These are phyloP conservation scores for Calypte anna DNA, from an alignment of 2,113 vertebrate species.

Conservation along the genomic window DNA sequence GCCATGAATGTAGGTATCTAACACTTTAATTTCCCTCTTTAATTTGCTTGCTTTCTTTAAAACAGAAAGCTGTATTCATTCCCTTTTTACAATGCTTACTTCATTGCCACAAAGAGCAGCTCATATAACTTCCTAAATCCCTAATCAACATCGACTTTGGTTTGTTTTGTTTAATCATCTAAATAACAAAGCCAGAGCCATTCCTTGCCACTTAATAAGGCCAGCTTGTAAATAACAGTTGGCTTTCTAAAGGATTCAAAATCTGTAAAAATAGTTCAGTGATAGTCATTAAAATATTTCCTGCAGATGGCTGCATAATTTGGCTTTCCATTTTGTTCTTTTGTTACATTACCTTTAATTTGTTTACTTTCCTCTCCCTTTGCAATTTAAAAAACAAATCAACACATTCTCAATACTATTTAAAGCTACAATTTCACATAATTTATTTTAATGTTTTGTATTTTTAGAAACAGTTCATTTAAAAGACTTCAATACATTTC, in stretches of 20 bases:
- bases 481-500: background rate
- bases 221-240: conserved; percentile 10
- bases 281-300: conserved; percentile 27
- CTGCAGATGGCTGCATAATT: conserved; percentile 9
- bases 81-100: background rate
- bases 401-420: background rate
- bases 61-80: background rate
- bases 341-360: background rate
- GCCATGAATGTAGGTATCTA: background rate
- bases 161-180: conserved; percentile 31
- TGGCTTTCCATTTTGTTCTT: conserved; percentile 8
- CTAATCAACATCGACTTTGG: background rate
- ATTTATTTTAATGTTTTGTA: background rate
- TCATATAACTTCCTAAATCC: background rate
- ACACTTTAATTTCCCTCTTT: background rate
- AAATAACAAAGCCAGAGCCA: background rate
- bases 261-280: conserved; percentile 31
- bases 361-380: background rate
- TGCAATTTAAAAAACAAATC: background rate
- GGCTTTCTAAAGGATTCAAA: background rate
- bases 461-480: background rate
- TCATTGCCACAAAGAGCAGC: background rate
- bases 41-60: background rate
- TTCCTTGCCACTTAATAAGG: conserved; percentile 11
- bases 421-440: background rate